Evolutionary conservation across 2,113 vertebrate species (phyloP).

Genomic region (Salvelinus fontinalis): DNA sequence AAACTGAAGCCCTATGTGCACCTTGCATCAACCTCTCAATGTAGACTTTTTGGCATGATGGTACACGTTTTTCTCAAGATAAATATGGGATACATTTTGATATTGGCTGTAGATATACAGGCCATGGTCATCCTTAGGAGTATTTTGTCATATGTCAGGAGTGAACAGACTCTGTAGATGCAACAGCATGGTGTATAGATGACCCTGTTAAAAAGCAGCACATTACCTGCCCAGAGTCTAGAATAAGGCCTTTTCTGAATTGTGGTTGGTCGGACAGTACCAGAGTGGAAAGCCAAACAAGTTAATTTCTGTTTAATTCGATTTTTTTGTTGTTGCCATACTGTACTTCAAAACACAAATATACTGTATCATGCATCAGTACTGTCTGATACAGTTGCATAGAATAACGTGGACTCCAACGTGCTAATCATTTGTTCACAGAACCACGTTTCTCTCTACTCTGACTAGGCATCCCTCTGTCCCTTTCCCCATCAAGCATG

Average conservation of each 20-base stretch:
- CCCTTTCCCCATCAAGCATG: not conserved
- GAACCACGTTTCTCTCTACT: not conserved
- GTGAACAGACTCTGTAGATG: not conserved
- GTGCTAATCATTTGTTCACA: not conserved
- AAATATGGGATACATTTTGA: not conserved
- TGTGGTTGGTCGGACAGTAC: too few species aligned
- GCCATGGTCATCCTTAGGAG: not conserved
- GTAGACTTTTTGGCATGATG: not conserved
- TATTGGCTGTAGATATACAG: not conserved
- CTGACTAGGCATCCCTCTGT: too few species aligned
- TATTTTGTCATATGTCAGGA: not conserved
- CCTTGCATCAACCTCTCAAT: not conserved
- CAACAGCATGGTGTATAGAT: not conserved
- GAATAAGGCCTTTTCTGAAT: not conserved
- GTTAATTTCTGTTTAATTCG: not conserved
- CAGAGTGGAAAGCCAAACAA: too few species aligned
- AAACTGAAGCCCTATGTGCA: not conserved
- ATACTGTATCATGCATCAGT: not conserved
- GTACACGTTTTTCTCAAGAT: not conserved
- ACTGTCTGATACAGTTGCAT: not conserved
- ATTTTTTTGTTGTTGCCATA: conserved; percentile 21
- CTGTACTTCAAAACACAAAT: not conserved
- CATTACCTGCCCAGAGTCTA: not conserved
- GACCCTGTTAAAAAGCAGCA: not conserved
- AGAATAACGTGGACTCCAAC: not conserved